phyloP scores from a whole-genome alignment of 92 coral and sea anemone genomes.

The Epizoanthus scotinus region DNA sequence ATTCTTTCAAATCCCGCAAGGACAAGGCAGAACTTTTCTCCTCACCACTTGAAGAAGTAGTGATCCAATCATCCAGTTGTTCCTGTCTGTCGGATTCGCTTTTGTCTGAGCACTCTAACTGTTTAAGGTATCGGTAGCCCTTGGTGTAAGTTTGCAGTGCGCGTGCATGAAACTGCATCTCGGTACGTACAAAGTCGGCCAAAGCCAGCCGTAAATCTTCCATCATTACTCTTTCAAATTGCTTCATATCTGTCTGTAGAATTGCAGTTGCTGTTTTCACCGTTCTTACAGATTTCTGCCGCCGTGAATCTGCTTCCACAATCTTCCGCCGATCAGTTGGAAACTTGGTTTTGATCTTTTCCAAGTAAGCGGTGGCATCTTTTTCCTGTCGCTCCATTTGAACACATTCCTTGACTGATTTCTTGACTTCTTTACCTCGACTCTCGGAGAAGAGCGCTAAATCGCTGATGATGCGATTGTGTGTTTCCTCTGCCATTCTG shows the following conservation, averaged over 20 bases:
- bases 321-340: conserved; percentile 68
- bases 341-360: conserved; percentile 53
- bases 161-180: conserved; percentile 84
- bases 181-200: conserved; percentile 61
- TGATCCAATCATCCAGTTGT: conserved; percentile 21
- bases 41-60: conserved; percentile 34
- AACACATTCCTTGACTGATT: conserved; percentile 56
- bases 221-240: conserved; percentile 63
- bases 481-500: conserved; percentile 42
- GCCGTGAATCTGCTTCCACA: conserved; percentile 64
- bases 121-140: conserved; percentile 54
- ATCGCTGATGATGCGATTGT: conserved; percentile 53
- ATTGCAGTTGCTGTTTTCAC: conserved; percentile 47
- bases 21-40: conserved; percentile 28
- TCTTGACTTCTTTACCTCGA: conserved; percentile 67
- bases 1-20: conserved; percentile 2
- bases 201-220: conserved; percentile 58
- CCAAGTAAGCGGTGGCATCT: conserved; percentile 33
- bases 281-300: conserved; percentile 56
- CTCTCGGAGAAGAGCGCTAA: conserved; percentile 60
- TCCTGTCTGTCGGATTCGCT: background rate
- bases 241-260: conserved; percentile 59
- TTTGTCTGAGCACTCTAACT: background rate
- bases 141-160: conserved; percentile 79
- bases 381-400: conserved; percentile 59